Evolutionary conservation across 2,797 vertebrate genomes (phyloP).

Genomic region (Varecia variegata): DNA sequence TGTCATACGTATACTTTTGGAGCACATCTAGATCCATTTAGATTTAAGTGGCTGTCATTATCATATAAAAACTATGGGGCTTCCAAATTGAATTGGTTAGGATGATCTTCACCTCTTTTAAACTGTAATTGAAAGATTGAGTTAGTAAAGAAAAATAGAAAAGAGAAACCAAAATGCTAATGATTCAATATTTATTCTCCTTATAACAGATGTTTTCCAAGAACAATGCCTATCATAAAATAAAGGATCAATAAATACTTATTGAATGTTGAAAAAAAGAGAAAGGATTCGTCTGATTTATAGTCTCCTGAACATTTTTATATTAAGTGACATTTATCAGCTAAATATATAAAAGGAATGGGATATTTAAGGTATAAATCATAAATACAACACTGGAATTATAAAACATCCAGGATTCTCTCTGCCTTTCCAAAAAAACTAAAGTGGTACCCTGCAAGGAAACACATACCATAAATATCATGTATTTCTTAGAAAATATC

Average conservation of each 20-base stretch:
- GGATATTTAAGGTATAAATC: not conserved
- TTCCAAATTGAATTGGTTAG: not conserved
- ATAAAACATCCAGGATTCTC: not conserved
- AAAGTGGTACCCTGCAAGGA: not conserved
- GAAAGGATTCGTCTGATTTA: not conserved
- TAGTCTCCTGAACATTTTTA: not conserved
- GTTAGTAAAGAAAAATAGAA: not conserved
- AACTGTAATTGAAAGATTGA: not conserved
- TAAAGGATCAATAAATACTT: not conserved
- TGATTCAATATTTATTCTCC: not conserved
- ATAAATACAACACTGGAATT: not conserved
- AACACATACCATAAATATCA: not conserved
- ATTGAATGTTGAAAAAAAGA: not conserved
- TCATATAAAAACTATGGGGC: not conserved
- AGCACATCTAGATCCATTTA: not conserved
- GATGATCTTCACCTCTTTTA: not conserved
- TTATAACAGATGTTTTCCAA: not conserved
- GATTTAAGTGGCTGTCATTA: not conserved
- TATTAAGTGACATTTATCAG: not conserved
- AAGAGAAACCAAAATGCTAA: not conserved
- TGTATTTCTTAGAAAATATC: not conserved
- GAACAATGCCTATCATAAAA: not conserved
- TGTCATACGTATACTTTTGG: not conserved
- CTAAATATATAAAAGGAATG: not conserved
- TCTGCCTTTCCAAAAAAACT: not conserved